Evolutionary conservation across 2,888 invertebrate species (phyloP).

Genomic region (Agelastica alni): DNA sequence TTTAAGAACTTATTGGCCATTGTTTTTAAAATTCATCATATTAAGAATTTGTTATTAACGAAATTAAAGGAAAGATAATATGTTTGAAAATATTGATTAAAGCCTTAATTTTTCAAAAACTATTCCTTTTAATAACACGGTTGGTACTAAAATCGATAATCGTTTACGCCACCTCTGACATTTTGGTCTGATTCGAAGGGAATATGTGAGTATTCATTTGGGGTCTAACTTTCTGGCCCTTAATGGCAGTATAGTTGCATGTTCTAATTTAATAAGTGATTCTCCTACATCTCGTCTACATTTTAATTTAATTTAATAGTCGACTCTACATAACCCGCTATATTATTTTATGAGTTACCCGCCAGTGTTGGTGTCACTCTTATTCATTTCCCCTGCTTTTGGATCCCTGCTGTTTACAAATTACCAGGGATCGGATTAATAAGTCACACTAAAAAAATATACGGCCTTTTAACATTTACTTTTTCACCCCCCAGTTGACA

Average conservation of each 20-base stretch:
- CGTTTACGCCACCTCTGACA: no score
- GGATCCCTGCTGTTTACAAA: conserved; percentile 52
- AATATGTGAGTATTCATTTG: no score
- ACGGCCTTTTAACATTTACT: conserved; percentile 4
- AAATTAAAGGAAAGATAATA: no score
- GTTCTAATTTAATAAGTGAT: conserved; percentile 54
- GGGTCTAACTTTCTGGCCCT: conserved; percentile 40
- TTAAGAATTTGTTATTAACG: no score
- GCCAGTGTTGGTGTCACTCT: conserved; percentile 49
- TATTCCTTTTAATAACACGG: no score
- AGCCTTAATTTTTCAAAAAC: no score
- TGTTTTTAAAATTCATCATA: no score
- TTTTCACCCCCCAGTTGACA: not conserved
- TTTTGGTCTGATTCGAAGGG: no score
- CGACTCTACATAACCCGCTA: conserved; percentile 44
- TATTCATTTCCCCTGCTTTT: conserved; percentile 43
- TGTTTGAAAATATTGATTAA: no score
- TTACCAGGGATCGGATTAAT: conserved; percentile 53
- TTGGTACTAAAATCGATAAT: no score
- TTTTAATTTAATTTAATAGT: conserved; percentile 55
- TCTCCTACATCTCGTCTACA: conserved; percentile 50
- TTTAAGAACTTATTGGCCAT: no score
- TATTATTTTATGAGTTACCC: conserved; percentile 48
- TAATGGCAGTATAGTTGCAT: conserved; percentile 49
- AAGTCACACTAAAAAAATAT: conserved; percentile 6